A percentile compares a stretch with the other conserved stretches of the same genome.
These are phyloP conservation scores for Leptinotarsa defecta DNA, from an alignment of 1,140 invertebrate species.

Conservation along the genomic window DNA sequence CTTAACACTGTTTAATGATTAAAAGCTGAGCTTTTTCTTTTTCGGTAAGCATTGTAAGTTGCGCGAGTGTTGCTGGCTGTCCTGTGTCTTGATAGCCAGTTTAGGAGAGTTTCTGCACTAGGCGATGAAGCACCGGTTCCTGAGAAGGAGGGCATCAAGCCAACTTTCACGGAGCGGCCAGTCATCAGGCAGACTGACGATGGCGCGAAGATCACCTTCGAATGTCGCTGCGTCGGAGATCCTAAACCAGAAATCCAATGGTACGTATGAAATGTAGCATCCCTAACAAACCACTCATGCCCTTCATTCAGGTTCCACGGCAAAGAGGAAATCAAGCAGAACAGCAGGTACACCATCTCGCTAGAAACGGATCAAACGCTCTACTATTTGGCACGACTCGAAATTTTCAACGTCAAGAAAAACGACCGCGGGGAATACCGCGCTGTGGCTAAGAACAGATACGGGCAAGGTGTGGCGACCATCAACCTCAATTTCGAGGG, in stretches of 20 bases:
- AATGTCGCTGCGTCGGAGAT: slow-evolving; percentile 93
- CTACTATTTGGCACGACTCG: slow-evolving; percentile 84
- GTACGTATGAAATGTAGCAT: slow-evolving; percentile 65
- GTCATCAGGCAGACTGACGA: slow-evolving; percentile 93
- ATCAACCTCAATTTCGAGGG: slow-evolving; percentile 96
- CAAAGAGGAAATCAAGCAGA: slow-evolving; percentile 76
- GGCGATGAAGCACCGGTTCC: slow-evolving; percentile 90
- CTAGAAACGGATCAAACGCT: slow-evolving; percentile 84
- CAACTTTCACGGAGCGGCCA: slow-evolving; percentile 95
- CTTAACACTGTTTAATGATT: slow-evolving; percentile 52
- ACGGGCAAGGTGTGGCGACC: slow-evolving; percentile 89
- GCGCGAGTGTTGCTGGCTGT: slow-evolving; percentile 54
- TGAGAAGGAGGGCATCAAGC: slow-evolving; percentile 90
- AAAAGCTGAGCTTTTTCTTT: slow-evolving; percentile 56
- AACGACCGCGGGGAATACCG: slow-evolving; percentile 91
- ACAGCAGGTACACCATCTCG: slow-evolving; percentile 76
- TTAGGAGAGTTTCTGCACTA: slow-evolving; percentile 60
- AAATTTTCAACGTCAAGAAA: slow-evolving; percentile 82
- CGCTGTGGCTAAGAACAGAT: slow-evolving; percentile 88
- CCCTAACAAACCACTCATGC: slow-evolving; percentile 24
- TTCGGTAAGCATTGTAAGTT: slow-evolving; percentile 53
- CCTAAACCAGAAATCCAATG: slow-evolving; percentile 89
- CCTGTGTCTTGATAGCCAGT: slow-evolving; percentile 51
- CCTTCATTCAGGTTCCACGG: slow-evolving; percentile 76
- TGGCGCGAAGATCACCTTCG: slow-evolving; percentile 89